A percentile compares a stretch with the other conserved stretches of the same genome.
Evolutionary conservation across 2,113 vertebrate species (phyloP).

Genomic region (Sturnus vulgaris): DNA sequence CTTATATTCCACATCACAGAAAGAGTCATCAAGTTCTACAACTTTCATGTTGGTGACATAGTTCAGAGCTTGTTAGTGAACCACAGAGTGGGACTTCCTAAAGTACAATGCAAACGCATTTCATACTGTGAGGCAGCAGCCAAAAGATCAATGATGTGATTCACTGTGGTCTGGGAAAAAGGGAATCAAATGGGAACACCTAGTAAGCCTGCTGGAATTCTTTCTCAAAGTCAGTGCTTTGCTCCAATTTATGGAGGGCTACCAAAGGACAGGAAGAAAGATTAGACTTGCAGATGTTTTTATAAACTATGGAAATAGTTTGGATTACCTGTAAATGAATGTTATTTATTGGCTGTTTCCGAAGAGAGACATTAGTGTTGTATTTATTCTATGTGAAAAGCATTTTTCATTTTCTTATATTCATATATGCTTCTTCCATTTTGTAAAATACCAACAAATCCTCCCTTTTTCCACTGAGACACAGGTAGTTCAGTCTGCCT

Average conservation of each 20-base stretch:
- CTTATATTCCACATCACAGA: neutral
- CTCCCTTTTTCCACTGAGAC: neutral
- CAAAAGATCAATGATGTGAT: neutral
- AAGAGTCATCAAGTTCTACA: neutral
- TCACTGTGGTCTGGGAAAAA: neutral
- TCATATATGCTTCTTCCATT: neutral
- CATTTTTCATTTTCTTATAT: neutral
- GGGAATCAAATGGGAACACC: neutral
- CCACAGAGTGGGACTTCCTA: neutral
- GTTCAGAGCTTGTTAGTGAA: neutral
- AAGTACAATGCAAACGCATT: neutral
- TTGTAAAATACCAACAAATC: neutral
- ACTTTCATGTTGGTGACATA: neutral
- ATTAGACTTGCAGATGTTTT: neutral
- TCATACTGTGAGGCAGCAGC: neutral
- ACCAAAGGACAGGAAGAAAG: neutral
- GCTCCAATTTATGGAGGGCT: neutral
- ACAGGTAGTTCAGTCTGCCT: neutral
- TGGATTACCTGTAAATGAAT: neutral
- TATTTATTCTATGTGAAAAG: neutral
- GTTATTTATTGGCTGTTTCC: neutral
- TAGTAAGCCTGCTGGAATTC: neutral
- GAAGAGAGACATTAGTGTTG: neutral
- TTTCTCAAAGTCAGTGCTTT: neutral
- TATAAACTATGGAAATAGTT: neutral